Evolutionary conservation across 2,888 invertebrate genomes (phyloP).

Genomic region (Lasioglossum leucozonium): DNA sequence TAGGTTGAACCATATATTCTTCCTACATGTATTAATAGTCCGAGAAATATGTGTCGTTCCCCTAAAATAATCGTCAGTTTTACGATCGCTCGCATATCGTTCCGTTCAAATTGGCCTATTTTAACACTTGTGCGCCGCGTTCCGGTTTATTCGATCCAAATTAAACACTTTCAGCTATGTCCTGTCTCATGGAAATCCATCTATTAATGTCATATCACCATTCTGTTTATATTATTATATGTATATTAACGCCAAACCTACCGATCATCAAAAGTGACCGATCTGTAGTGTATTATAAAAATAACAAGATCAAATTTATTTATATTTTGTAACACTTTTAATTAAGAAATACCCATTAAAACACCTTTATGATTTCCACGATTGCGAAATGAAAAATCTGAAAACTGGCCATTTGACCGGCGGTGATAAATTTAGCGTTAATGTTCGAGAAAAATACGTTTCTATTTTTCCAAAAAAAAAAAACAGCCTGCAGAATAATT

Average conservation of each 20-base stretch:
- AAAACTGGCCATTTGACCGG: too few species aligned
- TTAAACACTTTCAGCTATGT: not conserved
- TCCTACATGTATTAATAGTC: constrained; percentile 68
- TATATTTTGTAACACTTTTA: too few species aligned
- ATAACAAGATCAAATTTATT: too few species aligned
- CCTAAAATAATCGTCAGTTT: constrained; percentile 69
- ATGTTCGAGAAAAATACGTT: too few species aligned
- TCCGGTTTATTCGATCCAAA: not conserved
- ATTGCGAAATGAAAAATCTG: too few species aligned
- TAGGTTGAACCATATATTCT: not conserved
- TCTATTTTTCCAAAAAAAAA: too few species aligned
- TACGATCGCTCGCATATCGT: constrained; percentile 32
- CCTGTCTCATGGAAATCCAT: not conserved
- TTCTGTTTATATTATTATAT: not conserved
- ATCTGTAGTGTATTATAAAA: too few species aligned
- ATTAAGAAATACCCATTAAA: too few species aligned
- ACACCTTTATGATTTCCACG: too few species aligned
- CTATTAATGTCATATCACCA: not conserved
- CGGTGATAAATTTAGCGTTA: too few species aligned
- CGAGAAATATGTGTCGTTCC: constrained; percentile 61
- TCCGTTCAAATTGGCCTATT: constrained; percentile 49
- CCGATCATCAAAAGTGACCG: too few species aligned
- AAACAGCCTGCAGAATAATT: not conserved
- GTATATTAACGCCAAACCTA: too few species aligned
- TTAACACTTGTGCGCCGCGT: not conserved